Evolutionary conservation across 2,113 vertebrate genomes (phyloP), one percentile per base, ranked within the genome.

Genomic region (Lanius ludovicianus): DNA sequence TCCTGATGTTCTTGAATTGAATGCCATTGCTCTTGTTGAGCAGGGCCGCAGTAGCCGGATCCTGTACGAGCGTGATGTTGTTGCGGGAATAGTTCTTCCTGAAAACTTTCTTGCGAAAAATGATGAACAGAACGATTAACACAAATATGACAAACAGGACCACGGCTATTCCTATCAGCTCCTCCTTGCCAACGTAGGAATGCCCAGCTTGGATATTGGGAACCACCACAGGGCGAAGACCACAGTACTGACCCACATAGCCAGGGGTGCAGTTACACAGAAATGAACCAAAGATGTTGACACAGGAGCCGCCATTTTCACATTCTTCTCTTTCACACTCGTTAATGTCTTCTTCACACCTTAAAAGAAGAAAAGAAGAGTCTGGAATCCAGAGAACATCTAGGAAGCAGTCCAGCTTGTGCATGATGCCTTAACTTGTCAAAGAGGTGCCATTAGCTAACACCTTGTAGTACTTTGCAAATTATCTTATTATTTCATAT

Each of bases 201-300:
- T 99, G 99, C 22, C 99, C 99, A 1, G 99, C 99, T 97, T 99
- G 99, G 98, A 99, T 99, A 95, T 99, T 99, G 11, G 99, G 99
- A 50, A 99, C 99, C 7, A 99, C 98, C 19, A 99, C 98, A 0
- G 99, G 99, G 11, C 99, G 98, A 79, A 99, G 97, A 46, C 98
- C 97, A 46, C 99, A 99, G 92, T 98, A 98, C 90, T 98, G 99
- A 12, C 99, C 99, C 95, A 99, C 99, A 2, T 98, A 99, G 77
- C 99, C 99, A 0, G 98, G 97, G 0, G 99, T 99, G 98, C 99
- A 99, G 98, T 99, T 99, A 84, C 99, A 99, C 70, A 99, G 98
- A 97, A 99, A 99, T 7, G 99, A 99, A 25, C 99, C 99, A 6
- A 99, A 99, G 33, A 99, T 93, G 89, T 99, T 99, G 86, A 99